Base-by-base conservation (phyloP, 2,797 vertebrate species). In the Myotis findleyi region DNA sequence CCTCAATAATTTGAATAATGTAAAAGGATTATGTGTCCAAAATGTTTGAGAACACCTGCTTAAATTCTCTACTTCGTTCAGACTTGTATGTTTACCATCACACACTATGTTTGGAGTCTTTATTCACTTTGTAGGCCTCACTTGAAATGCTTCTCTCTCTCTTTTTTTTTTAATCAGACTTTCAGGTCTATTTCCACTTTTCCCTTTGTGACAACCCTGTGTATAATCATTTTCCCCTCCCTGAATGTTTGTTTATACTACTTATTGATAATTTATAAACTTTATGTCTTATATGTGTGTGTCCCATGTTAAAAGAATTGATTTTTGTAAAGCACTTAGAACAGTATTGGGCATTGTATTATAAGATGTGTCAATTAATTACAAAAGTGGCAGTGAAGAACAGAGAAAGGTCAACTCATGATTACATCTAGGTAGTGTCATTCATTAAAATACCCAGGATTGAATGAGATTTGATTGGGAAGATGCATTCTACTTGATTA, bases 231-330 rank as follows among this genome's bases (percentile, higher is more conserved):
- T 69, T 47, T 89, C 93, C 33, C 41, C 66, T 77, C 36, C 71
- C 87, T 73, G 47, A 81, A 1, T 84, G 25, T 51, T 93, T 85
- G 21, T 80, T 41, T 51, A 21, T 75, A 64, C 25, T 81, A 80
- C 62, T 89, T 88, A 53, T 49, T 51, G 73, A 66, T 84, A 73
- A 75, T 49, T 93, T 85, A 64, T 85, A 88, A 93, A 47, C 41
- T 36, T 51, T 73, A 9, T 76, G 33, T 91, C 30, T 72, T 87
- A 92, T 49, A 14, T 57, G 23, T 53, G 27, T 27, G 13, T 75
- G 30, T 59, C 20, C 57, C 41, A 55, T 57, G 12, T 97, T 86
- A 88, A 75, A 51, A 75, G 36, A 44, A 49, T 57, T 75, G 49
- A 49, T 62, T 38, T 71, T 25, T 68, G 4, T 59, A 66, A 86